Evolutionary conservation across 2,888 invertebrate genomes (phyloP).

Genomic region (Drosophila ustulata): DNA sequence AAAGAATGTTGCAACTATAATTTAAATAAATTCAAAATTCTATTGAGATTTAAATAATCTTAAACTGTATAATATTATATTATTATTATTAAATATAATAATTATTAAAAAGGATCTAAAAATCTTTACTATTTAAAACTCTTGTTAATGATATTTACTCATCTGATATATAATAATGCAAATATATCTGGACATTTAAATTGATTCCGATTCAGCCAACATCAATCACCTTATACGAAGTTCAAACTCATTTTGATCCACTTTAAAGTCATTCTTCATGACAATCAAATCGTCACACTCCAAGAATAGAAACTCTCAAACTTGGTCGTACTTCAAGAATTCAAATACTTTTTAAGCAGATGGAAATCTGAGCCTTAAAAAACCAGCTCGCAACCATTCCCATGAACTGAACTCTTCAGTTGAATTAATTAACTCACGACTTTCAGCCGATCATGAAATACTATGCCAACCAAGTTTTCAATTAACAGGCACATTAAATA

Average conservation of each 20-base stretch:
- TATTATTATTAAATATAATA: too few relatives aligned
- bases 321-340: background rate
- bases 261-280: background rate
- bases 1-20: too few relatives aligned
- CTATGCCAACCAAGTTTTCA: constrained; percentile 1
- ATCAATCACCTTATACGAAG: background rate
- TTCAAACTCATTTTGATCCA: background rate
- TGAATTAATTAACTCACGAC: constrained; percentile 22
- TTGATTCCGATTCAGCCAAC: too few relatives aligned
- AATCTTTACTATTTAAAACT: too few relatives aligned
- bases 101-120: too few relatives aligned
- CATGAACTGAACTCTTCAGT: constrained; percentile 13
- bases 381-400: constrained; percentile 6
- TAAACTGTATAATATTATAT: too few relatives aligned
- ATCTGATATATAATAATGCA: too few relatives aligned
- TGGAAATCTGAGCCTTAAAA: constrained; percentile 3
- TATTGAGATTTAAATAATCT: too few relatives aligned
- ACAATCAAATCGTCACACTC: background rate
- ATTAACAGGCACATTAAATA: constrained; percentile 40
- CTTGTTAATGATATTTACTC: too few relatives aligned
- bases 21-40: too few relatives aligned
- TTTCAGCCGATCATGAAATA: constrained; percentile 41
- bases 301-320: constrained; percentile 2
- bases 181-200: too few relatives aligned
- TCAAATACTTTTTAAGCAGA: constrained; percentile 2